These are phyloP conservation scores for Drosophila kepulauana DNA, from an alignment of 1,140 invertebrate species.

Conservation along the genomic window DNA sequence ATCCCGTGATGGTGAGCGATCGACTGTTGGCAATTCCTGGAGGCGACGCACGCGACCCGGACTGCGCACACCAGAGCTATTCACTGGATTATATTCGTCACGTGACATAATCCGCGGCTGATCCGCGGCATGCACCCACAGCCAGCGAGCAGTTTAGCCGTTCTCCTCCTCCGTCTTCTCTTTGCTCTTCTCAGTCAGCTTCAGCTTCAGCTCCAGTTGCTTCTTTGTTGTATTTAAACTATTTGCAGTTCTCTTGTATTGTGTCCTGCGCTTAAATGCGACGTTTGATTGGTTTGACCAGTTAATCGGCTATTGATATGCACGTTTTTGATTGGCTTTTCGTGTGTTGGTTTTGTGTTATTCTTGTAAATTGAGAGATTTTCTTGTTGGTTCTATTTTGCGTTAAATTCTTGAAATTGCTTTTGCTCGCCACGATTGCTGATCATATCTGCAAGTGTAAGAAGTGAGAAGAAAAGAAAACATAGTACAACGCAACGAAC, in stretches of 20 bases:
- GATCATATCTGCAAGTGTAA: conserved; percentile 74
- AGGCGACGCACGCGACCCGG: conserved; percentile 86
- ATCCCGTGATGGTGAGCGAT: conserved; percentile 92
- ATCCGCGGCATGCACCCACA: conserved; percentile 79
- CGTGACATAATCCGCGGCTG: conserved; percentile 89
- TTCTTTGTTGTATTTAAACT: neutral
- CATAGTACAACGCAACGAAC: conserved; percentile 40
- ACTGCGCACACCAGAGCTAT: conserved; percentile 85
- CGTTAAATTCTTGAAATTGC: conserved; percentile 49
- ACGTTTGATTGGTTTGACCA: conserved; percentile 51
- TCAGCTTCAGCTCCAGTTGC: neutral
- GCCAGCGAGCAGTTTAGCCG: conserved; percentile 29
- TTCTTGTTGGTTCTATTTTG: conserved; percentile 51
- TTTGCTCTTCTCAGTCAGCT: neutral
- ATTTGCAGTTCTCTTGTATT: conserved; percentile 3
- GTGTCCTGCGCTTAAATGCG: conserved; percentile 57
- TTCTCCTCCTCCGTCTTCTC: neutral
- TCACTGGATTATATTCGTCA: conserved; percentile 88
- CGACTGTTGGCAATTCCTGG: conserved; percentile 92
- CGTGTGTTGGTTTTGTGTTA: conserved; percentile 14
- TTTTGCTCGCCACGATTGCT: conserved; percentile 24
- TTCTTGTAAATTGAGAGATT: conserved; percentile 10
- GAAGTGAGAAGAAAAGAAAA: conserved; percentile 61
- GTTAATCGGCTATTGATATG: conserved; percentile 47
- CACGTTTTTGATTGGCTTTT: conserved; percentile 48